phyloP scores from a whole-genome alignment of 2,888 invertebrate species.

The Eustalomyia histrio region DNA sequence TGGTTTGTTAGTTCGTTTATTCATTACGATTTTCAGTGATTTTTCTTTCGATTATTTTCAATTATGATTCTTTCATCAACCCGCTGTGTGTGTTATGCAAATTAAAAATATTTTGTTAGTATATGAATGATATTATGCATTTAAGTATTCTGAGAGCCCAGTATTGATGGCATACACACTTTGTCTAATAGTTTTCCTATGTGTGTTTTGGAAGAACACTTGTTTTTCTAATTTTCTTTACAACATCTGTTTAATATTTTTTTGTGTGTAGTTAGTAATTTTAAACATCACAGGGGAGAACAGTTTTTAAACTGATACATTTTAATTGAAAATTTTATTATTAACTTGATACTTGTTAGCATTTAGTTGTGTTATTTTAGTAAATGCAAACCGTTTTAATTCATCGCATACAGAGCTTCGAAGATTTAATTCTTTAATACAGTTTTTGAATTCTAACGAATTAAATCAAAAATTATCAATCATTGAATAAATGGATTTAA shows the following conservation, averaged over 20 bases:
- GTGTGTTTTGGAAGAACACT: slow-evolving; percentile 2
- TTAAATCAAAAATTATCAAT: too few relatives aligned
- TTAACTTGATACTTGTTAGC: too few relatives aligned
- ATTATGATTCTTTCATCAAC: slow-evolving; percentile 8
- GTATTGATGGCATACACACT: slow-evolving; percentile 42
- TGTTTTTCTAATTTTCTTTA: slow-evolving; percentile 25
- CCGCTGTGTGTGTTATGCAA: slow-evolving; percentile 24
- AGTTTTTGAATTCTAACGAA: too few relatives aligned
- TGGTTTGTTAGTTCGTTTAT: not conserved
- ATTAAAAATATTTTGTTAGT: not conserved
- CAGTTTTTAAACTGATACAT: not conserved
- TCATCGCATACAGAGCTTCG: too few relatives aligned
- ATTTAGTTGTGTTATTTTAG: too few relatives aligned
- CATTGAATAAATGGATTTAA: too few relatives aligned
- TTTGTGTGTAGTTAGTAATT: not conserved
- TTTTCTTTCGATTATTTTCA: slow-evolving; percentile 38
- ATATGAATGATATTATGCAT: slow-evolving; percentile 1
- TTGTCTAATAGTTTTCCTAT: slow-evolving; percentile 13
- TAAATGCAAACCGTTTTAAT: too few relatives aligned
- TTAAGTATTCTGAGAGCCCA: slow-evolving; percentile 55
- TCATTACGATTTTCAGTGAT: slow-evolving; percentile 22
- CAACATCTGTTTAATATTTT: slow-evolving; percentile 40
- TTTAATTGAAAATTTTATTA: not conserved
- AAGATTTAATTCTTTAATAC: too few relatives aligned
- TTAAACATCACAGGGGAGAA: slow-evolving; percentile 27